These are phyloP conservation scores for Cancer borealis DNA, from an alignment of 2,888 invertebrate genomes.

Conservation along the genomic window DNA sequence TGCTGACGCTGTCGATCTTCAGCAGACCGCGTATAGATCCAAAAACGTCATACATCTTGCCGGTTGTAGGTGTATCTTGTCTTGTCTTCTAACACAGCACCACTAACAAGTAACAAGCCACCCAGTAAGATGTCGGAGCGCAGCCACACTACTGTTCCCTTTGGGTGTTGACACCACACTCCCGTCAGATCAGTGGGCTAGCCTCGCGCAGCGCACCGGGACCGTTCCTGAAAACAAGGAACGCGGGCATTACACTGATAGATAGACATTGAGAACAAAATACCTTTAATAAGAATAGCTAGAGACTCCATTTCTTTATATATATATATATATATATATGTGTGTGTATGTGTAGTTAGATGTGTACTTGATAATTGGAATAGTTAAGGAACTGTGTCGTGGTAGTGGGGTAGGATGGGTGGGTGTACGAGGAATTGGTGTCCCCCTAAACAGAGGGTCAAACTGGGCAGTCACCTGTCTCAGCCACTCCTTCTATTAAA, in stretches of 20 bases:
- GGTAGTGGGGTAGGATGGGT: neutral
- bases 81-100: constrained; percentile 21
- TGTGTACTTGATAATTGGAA: neutral
- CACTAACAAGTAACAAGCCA: neutral
- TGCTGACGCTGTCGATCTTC: constrained; percentile 87
- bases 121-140: constrained; percentile 5
- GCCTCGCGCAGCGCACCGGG: constrained; percentile 72
- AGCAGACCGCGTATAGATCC: constrained; percentile 85
- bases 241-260: neutral
- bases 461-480: constrained; percentile 1
- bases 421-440: neutral
- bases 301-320: too few species aligned
- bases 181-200: constrained; percentile 57
- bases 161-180: constrained; percentile 52
- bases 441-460: neutral
- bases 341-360: neutral
- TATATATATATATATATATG: neutral
- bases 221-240: constrained; percentile 70
- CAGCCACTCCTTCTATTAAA: neutral
- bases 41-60: constrained; percentile 85
- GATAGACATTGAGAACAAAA: too few species aligned
- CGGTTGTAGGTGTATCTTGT: neutral
- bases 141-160: constrained; percentile 16
- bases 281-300: too few species aligned
- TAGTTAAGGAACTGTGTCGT: neutral